Evolutionary conservation across 1,140 invertebrate species (phyloP), one percentile per base, ranked within the genome.

Genomic region (Drosophila kohkoa): DNA sequence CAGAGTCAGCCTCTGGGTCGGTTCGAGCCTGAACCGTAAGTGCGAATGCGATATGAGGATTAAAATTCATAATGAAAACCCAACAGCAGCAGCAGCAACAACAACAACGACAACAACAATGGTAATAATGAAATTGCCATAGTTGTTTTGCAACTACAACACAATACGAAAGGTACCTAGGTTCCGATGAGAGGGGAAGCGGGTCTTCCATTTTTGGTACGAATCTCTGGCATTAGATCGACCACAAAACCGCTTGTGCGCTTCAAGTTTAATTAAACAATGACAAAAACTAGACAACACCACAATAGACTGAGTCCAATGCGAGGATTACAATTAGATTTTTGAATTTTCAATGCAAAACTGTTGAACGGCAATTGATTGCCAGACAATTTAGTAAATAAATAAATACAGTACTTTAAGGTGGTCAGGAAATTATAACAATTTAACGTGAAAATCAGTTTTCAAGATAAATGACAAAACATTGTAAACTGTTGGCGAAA

Each of bases 231-330:
- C 70, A 48, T 62, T 72, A 66, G 74, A 68, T 77, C 35, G 72
- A 75, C 80, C 80, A 71, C 82, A 88, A 87, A 75, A 79, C 85
- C 85, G 83, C 83, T 88, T 83, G 83, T 82, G 52, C 71, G 82
- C 80, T 88, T 83, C 82, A 83, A 81, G 80, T 87, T 87, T 87
- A 87, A 87, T 88, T 87, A 87, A 88, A 88, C 82, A 87, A 88
- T 83, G 82, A 87, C 87, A 77, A 82, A 75, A 87, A 75, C 76
- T 65, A 75, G 55, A 70, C 58, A 49, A 57, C 48, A 54, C 79
- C 72, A 82, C 70, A 70, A 75, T 67, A 64, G 52, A 57, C 59
- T 49, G 28, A 67, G 38, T 38, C n/a, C 70, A 28, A 45, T 54
- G 11, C 25, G 28, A 54, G 65, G 57, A 74, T 74, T 69, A 74